Percentiles rank a stretch among this genome's conserved stretches.
These are phyloP conservation scores for Tetraodon nigroviridis DNA, from an alignment of 2,113 vertebrate species.

Conservation along the genomic window DNA sequence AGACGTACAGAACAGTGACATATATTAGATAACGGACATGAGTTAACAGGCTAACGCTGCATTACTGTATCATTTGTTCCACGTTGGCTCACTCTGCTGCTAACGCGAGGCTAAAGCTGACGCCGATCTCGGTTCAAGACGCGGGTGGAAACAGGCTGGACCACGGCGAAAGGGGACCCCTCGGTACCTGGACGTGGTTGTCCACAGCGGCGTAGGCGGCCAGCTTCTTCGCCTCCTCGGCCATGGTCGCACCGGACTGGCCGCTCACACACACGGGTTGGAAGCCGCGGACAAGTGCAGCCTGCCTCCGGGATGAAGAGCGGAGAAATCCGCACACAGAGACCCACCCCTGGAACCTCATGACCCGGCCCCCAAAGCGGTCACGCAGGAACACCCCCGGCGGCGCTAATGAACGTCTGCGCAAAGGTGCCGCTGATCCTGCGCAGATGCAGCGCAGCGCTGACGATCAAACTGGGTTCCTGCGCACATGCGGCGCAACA, in stretches of 20 bases:
- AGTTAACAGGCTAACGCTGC: no score
- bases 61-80: no score
- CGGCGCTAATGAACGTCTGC: no score
- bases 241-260: slow-evolving; percentile 51
- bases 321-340: slow-evolving; percentile 16
- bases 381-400: neutral
- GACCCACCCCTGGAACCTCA: slow-evolving; percentile 51
- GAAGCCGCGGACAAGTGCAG: neutral
- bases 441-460: no score
- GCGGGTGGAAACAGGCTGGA: neutral
- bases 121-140: neutral
- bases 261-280: slow-evolving; percentile 26
- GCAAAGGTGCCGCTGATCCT: no score
- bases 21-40: no score
- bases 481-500: no score
- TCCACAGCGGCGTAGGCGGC: slow-evolving; percentile 72
- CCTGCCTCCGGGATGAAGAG: neutral
- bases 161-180: no score
- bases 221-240: slow-evolving; percentile 75
- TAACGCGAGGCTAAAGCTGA: neutral
- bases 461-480: no score
- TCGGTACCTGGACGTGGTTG: slow-evolving; percentile 70
- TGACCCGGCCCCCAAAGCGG: slow-evolving; percentile 36
- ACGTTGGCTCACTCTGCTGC: no score
- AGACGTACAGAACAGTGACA: no score